Conservation (phyloP, 1,140 invertebrate genomes). For the Drosophila ananassae region DNA sequence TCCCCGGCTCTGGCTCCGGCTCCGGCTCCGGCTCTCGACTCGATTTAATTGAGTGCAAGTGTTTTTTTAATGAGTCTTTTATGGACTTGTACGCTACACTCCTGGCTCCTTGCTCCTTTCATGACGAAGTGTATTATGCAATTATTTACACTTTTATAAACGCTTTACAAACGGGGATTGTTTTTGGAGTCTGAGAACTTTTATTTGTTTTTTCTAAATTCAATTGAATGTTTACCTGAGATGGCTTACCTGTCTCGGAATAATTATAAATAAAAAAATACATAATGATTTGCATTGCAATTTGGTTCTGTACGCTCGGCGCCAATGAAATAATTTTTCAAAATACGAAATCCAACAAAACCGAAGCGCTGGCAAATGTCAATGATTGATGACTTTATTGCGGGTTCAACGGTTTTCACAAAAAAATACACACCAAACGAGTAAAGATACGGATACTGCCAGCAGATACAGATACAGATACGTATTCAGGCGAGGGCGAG, state of each 20-base stretch:
- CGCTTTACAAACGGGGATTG: neutral
- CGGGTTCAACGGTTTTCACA: constrained; percentile 80
- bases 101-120: constrained; percentile 4
- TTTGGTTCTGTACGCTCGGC: constrained; percentile 38
- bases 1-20: no score
- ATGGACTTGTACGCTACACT: constrained; percentile 49
- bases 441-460: constrained; percentile 31
- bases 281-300: constrained; percentile 2
- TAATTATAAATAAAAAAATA: neutral
- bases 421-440: constrained; percentile 49
- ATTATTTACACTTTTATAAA: constrained; percentile 38
- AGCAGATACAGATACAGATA: constrained; percentile 44
- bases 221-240: neutral
- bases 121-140: constrained; percentile 43
- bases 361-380: constrained; percentile 77
- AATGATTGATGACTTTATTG: constrained; percentile 84
- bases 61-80: constrained; percentile 79
- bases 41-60: constrained; percentile 79
- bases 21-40: constrained; percentile 28
- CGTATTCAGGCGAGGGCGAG: constrained; percentile 35
- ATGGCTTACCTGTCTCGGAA: neutral
- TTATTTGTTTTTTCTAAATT: neutral
- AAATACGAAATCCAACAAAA: constrained; percentile 43
- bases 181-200: neutral
- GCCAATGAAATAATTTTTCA: constrained; percentile 76